phyloP scores from a whole-genome alignment of 2,113 vertebrate species.

The Tricholaema leucomelas region DNA sequence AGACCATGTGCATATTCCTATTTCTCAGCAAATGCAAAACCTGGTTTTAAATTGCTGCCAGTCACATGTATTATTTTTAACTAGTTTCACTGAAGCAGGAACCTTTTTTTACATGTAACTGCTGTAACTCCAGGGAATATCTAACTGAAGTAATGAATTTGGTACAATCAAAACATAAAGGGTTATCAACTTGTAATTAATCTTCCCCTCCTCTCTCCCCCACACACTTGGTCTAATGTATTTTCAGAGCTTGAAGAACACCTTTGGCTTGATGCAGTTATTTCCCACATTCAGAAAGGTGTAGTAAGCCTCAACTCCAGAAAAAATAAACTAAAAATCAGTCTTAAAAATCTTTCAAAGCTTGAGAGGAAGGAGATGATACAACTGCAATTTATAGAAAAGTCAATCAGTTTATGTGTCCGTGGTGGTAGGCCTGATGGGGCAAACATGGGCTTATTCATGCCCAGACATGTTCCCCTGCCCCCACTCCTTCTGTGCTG shows the following conservation, averaged over 20 bases:
- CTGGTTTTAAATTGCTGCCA: background rate
- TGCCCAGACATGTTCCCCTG: no score
- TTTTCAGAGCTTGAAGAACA: background rate
- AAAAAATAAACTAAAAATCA: background rate
- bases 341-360: background rate
- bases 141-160: background rate
- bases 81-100: background rate
- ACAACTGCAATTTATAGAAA: no score
- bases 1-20: background rate
- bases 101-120: background rate
- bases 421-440: no score
- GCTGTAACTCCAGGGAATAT: background rate
- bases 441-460: no score
- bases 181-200: background rate
- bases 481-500: no score
- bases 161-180: background rate
- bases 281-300: background rate
- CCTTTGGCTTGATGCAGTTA: accelerated
- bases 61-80: background rate
- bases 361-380: background rate
- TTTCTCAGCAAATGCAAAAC: background rate
- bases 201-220: no score
- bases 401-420: no score
- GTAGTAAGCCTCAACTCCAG: background rate
- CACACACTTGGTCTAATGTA: background rate